phyloP scores from a whole-genome alignment of 2,113 vertebrate genomes.

The Ctenodactylus gundi region DNA sequence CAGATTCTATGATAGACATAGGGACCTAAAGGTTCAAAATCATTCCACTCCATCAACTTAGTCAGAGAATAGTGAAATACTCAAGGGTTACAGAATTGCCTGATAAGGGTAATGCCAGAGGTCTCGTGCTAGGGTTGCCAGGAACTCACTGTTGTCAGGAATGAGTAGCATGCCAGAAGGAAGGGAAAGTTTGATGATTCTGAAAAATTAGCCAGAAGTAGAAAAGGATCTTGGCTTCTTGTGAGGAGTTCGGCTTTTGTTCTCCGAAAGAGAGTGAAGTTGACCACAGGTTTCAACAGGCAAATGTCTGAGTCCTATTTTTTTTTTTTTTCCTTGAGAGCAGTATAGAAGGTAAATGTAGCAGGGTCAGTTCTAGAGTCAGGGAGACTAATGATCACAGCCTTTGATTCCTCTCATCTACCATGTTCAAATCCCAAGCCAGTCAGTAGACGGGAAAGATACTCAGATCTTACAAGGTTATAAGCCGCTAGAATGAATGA shows the following conservation, averaged over 20 bases:
- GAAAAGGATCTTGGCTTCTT: neutral
- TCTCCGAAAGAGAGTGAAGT: neutral
- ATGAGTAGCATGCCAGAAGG: neutral
- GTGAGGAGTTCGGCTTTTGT: neutral
- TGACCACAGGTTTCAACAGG: neutral
- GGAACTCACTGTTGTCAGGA: neutral
- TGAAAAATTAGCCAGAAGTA: neutral
- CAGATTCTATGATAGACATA: neutral
- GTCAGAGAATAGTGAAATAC: neutral
- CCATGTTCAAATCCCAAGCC: neutral
- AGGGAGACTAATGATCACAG: neutral
- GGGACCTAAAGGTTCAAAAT: neutral
- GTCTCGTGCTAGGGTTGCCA: neutral
- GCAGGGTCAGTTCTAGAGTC: neutral
- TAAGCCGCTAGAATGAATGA: neutral
- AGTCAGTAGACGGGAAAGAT: neutral
- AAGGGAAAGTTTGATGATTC: neutral
- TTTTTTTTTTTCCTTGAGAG: neutral
- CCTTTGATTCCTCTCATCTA: neutral
- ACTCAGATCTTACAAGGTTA: neutral
- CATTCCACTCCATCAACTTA: neutral
- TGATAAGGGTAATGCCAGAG: no score
- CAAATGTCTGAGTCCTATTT: neutral
- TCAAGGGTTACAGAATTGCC: neutral
- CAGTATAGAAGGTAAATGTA: neutral